Evolutionary conservation across 2,888 invertebrate species (phyloP), one percentile per base, ranked within the genome.

Genomic region (Hybos culiciformis): DNA sequence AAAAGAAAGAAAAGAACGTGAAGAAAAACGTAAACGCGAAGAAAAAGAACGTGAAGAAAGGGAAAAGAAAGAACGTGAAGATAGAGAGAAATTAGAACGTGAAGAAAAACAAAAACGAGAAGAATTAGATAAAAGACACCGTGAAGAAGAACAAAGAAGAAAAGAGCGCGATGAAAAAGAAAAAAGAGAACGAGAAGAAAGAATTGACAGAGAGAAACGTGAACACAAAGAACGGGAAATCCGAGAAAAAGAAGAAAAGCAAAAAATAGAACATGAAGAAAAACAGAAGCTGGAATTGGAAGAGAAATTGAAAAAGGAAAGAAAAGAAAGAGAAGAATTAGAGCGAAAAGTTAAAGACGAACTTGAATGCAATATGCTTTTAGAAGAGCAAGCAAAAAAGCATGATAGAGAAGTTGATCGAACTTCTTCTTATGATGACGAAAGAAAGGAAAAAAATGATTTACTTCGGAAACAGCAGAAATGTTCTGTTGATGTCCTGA

Each of bases 291-390:
- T 54, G 23, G 53, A 64, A 56, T 50, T 67, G 55, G 53, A 59
- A 51, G 59, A 68, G 57, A 57, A 57, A 14, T 54, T 54, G 12
- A 55, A 56, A 43, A 51, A 56, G 11, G 66, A 67, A 29, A 66
- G 63, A 47, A 46, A 48, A 46, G 52, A 40, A 58, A 61, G 37
- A 60, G 61, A 51, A 65, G 58, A 50, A 43, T 37, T 52, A 47
- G 56, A 53, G 64, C 67, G 41, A 41, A 53, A 48, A 47, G 61
- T 56, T 42, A 61, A 56, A 38, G 63, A 59, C 45, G 67, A 68
- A n/a, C 66, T 67, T 50, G 66, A 63, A 50, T 55, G 61, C 8
- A 63, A 70, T 50, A 62, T 72, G 53, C 58, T 65, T 51, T 51
- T 57, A 42, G 63, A 63, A 46, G 53, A 54, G 43, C 69, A 69